Conservation (phyloP, 2,113 vertebrate species). For the Riparia riparia region DNA sequence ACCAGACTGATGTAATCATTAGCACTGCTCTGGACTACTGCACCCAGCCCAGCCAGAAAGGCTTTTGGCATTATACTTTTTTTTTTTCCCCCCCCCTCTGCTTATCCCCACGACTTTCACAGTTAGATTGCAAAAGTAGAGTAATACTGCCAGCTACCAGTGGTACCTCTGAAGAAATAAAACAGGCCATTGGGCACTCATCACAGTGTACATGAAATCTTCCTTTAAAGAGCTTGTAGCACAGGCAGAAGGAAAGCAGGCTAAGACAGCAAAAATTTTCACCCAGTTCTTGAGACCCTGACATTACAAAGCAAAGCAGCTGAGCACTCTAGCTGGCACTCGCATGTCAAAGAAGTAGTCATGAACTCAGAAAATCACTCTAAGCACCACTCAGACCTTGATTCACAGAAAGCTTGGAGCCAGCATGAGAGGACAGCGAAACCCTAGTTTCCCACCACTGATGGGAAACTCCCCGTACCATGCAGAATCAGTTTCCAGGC, state of each 20-base stretch:
- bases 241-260: neutral
- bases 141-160: neutral
- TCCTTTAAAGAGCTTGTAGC: neutral
- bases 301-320: neutral
- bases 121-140: neutral
- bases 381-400: neutral
- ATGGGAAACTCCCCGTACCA: fast-evolving
- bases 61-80: neutral
- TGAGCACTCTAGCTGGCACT: neutral
- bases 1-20: fast-evolving
- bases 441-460: neutral
- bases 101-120: neutral
- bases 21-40: neutral
- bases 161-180: neutral
- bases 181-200: neutral
- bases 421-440: fast-evolving
- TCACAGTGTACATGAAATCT: neutral
- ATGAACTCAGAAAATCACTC: neutral
- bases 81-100: neutral
- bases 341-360: neutral
- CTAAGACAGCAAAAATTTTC: neutral
- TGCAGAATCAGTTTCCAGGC: neutral
- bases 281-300: neutral
- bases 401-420: neutral
- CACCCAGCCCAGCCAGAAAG: neutral